Evolutionary conservation across 2,888 invertebrate genomes (phyloP).

Genomic region (Ypsolopha scabrella): DNA sequence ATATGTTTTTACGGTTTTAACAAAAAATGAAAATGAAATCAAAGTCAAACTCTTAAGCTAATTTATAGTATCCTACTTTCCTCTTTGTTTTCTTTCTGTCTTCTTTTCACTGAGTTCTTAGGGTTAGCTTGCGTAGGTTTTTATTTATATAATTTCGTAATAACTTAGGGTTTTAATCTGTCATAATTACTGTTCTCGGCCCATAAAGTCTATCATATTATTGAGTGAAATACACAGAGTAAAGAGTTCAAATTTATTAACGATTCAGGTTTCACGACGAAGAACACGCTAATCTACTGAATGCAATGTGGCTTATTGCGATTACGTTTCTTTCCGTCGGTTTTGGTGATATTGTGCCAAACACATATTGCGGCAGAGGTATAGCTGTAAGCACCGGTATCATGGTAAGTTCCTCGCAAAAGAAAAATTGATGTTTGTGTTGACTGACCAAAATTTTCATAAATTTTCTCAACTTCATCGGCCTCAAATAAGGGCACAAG

Average conservation of each 20-base stretch:
- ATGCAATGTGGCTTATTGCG: conserved; percentile 99
- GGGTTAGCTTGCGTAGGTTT: conserved; percentile 18
- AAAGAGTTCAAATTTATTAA: conserved; percentile 60
- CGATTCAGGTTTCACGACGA: conserved; percentile 94
- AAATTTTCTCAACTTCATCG: no score
- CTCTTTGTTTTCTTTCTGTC: conserved; percentile 22
- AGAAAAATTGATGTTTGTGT: conserved; percentile 42
- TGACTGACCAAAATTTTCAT: conserved; percentile 38
- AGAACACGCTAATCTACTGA: conserved; percentile 98
- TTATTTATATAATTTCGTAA: conserved; percentile 11
- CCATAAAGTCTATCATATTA: no score
- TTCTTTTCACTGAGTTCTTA: conserved; percentile 20
- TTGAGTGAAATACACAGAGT: conserved; percentile 26
- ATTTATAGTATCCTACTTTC: conserved; percentile 17
- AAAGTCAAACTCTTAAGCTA: conserved; percentile 66
- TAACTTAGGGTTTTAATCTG: no score
- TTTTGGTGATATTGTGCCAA: conserved; percentile 99
- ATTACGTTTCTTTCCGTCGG: conserved; percentile 99
- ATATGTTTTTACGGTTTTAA: conserved; percentile 32
- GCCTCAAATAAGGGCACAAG: no score
- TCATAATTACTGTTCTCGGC: no score
- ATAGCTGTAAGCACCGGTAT: conserved; percentile 99
- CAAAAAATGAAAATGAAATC: conserved; percentile 39
- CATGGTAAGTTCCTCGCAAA: conserved; percentile 86
- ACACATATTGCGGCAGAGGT: conserved; percentile 99